Base-by-base conservation (phyloP, 37 sponge, comb jelly and placozoan species). In the Hexactinellida sp. region DNA sequence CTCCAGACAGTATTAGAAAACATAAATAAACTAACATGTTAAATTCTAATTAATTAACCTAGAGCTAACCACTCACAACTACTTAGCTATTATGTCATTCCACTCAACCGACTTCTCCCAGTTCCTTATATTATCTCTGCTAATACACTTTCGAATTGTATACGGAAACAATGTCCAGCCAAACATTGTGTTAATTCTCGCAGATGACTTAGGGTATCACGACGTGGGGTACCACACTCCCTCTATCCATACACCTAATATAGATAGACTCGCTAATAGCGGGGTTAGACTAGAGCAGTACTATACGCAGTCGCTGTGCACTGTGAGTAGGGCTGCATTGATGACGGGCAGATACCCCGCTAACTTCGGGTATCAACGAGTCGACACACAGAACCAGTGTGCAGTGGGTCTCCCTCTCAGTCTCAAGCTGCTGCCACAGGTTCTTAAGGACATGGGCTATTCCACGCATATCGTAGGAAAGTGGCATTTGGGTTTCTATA, bases 401-500 rank as follows among this genome's bases (percentile, higher is more conserved):
- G 16, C 55, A 30, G 13, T 86, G 0, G 90, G 90, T 36, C 54
- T 86, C 38, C 38, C 35, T 82, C 83, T 89, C 54, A 89, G 63
- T 83, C 55, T 89, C 38, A 89, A 86, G 0, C 82, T 86, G 52
- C 86, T 86, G 0, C 86, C 90, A 55, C 54, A 87, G 32, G 76
- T 86, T 23, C 84, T 89, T 47, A 89, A 83, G 41, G 16, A 52
- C 1, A 39, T 83, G 25, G 87, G 87, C 1, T 87, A 87, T 41
- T 36, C 55, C 25, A 88, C 88, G 5, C 71, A 89, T 54, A 83
- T 82, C 54, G 71, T 89, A 0, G 90, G 90, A 0, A 90, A 90
- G 36, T 90, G 90, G 90, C 90, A 90, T 37, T 24, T 55, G 24
- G 90, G 90, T 10, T 55, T 84, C 84, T 90, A 54, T 82, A 82